phyloP scores from a whole-genome alignment of 2,797 vertebrate species.

The Phaenicophaeus curvirostris region DNA sequence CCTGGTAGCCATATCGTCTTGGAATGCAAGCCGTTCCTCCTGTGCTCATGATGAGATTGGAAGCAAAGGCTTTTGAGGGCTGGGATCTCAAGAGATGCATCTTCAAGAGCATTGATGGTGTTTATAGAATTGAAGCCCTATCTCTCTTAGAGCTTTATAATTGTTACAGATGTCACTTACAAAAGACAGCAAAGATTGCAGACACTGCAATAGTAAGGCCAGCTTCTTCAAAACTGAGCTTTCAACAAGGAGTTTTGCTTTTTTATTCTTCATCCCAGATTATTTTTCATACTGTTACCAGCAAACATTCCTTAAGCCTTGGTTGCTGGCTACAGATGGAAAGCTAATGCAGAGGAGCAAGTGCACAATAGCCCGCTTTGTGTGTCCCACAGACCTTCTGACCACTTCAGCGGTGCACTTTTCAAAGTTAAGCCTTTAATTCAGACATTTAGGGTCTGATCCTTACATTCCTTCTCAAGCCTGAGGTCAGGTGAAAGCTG shows the following conservation, averaged over 20 bases:
- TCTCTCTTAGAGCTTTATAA: not conserved
- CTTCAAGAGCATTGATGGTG: not conserved
- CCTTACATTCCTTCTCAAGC: not conserved
- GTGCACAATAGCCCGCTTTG: not conserved
- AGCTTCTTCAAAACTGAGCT: not conserved
- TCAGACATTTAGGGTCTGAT: not conserved
- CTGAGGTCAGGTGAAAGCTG: constrained; percentile 6
- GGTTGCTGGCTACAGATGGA: not conserved
- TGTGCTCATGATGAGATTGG: not conserved
- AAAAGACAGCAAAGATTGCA: not conserved
- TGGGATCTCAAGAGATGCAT: not conserved
- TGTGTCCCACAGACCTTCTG: not conserved
- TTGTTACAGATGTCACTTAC: not conserved
- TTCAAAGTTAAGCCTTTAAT: constrained; percentile 14
- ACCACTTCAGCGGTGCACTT: not conserved
- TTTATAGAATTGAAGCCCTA: not conserved
- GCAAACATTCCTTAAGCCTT: not conserved
- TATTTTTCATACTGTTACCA: not conserved
- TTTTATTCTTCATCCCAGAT: not conserved
- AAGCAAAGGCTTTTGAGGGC: not conserved
- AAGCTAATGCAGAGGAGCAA: not conserved
- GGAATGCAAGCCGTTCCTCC: not conserved
- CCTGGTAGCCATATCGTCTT: not conserved
- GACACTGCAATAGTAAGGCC: not conserved
- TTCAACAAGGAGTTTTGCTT: not conserved